phyloP scores from a whole-genome alignment of 2,113 vertebrate genomes.

The Pantherophis guttatus region DNA sequence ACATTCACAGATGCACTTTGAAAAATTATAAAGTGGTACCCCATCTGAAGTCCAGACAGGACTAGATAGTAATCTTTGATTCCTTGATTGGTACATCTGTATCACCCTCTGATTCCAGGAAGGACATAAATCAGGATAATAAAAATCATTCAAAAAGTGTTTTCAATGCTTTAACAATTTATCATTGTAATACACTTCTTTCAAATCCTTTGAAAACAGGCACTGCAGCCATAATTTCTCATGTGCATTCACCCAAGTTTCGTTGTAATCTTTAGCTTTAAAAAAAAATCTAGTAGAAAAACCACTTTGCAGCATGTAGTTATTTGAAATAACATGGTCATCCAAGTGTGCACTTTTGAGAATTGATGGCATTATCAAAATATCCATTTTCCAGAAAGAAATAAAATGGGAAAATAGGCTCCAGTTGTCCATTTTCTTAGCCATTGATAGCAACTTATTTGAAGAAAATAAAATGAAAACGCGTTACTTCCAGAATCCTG shows the following conservation, averaged over 20 bases:
- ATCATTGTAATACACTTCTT: not conserved
- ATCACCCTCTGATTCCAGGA: not conserved
- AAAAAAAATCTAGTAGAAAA: not conserved
- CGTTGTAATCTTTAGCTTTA: not conserved
- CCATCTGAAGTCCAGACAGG: not conserved
- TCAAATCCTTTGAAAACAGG: not conserved
- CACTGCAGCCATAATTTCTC: not conserved
- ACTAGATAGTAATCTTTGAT: not conserved
- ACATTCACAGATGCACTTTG: not conserved
- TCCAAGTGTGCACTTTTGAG: not conserved
- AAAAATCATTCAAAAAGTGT: not conserved
- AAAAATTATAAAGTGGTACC: not conserved
- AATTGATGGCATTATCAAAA: slow-evolving; percentile 7
- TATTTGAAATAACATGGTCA: not conserved
- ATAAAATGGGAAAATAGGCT: slow-evolving; percentile 4
- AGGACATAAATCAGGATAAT: not conserved
- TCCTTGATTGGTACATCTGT: not conserved
- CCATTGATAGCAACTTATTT: slow-evolving; percentile 38
- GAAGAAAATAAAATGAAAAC: slow-evolving; percentile 37
- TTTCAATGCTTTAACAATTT: not conserved
- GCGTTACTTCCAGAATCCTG: slow-evolving; percentile 22
- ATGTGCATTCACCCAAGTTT: not conserved
- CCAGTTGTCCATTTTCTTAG: slow-evolving; percentile 40
- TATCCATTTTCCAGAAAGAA: slow-evolving; percentile 51
- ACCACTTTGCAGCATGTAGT: not conserved